Conservation (phyloP, 2,113 vertebrate genomes). For the Macrotis lagotis region DNA sequence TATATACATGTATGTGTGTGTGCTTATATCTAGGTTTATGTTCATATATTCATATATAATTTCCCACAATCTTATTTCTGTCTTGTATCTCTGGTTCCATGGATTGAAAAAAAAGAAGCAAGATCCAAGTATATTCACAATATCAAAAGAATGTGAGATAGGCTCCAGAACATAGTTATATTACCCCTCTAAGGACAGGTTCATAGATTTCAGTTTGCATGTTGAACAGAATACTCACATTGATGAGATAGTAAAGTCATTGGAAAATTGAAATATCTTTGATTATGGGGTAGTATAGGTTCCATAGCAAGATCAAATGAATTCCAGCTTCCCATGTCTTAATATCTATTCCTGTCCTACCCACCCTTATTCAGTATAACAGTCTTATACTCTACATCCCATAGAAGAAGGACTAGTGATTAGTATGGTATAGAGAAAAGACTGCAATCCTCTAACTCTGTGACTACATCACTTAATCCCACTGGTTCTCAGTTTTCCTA, state of each 20-base stretch:
- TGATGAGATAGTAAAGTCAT: neutral
- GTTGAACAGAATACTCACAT: neutral
- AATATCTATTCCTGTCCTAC: neutral
- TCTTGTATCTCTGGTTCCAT: neutral
- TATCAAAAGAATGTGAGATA: neutral
- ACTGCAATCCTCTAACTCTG: neutral
- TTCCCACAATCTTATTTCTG: neutral
- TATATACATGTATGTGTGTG: neutral
- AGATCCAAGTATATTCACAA: neutral
- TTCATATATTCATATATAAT: slow-evolving; percentile 19
- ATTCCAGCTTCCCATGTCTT: neutral
- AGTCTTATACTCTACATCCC: neutral
- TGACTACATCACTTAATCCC: neutral
- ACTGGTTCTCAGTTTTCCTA: neutral
- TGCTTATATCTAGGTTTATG: neutral
- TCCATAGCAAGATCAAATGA: neutral
- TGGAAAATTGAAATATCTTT: neutral
- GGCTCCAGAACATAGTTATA: neutral
- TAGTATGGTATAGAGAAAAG: neutral
- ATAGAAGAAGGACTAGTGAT: neutral
- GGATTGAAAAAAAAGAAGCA: neutral
- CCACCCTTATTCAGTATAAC: neutral
- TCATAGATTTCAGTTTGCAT: neutral
- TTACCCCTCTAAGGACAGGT: neutral
- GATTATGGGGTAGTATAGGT: neutral